Evolutionary conservation across 2,113 vertebrate species (phyloP).

Genomic region (Nothobranchius furzeri): DNA sequence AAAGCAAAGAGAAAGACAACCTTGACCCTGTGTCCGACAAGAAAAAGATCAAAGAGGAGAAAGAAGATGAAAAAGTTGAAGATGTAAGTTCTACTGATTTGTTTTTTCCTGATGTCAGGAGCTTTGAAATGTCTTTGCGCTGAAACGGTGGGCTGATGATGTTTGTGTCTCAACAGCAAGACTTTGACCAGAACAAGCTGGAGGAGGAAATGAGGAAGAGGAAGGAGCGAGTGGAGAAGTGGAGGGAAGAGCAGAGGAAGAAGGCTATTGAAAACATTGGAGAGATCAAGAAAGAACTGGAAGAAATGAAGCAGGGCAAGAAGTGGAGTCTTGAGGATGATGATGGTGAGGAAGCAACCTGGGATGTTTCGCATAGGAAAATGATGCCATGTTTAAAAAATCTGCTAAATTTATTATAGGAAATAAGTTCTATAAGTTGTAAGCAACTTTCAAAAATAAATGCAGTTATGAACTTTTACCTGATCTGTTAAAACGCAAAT

Average conservation of each 20-base stretch:
- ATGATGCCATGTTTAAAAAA: too few species aligned
- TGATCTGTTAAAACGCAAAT: too few species aligned
- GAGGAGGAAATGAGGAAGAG: conserved; percentile 99
- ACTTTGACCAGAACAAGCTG: conserved; percentile 98
- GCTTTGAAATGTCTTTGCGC: background rate
- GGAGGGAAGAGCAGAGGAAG: conserved; percentile 97
- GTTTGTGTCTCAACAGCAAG: conserved; percentile 70
- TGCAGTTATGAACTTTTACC: too few species aligned
- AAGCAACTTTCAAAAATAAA: too few species aligned
- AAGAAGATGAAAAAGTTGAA: conserved; percentile 95
- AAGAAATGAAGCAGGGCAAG: conserved; percentile 98
- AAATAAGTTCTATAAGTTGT: too few species aligned
- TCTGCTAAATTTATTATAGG: too few species aligned
- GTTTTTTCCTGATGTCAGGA: background rate
- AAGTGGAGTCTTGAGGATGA: conserved; percentile 99
- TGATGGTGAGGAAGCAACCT: conserved; percentile 81
- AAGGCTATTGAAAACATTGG: conserved; percentile 98
- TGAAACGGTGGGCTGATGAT: background rate
- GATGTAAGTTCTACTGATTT: conserved; percentile 78
- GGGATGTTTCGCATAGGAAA: background rate
- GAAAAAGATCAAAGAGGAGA: conserved; percentile 96
- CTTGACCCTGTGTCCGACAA: conserved; percentile 87
- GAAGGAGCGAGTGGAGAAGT: conserved; percentile 98
- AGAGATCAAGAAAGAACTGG: conserved; percentile 95
- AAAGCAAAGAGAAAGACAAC: conserved; percentile 91